Conservation (phyloP, 92 coral and sea anemone species). For the Scolanthus callimorphus region DNA sequence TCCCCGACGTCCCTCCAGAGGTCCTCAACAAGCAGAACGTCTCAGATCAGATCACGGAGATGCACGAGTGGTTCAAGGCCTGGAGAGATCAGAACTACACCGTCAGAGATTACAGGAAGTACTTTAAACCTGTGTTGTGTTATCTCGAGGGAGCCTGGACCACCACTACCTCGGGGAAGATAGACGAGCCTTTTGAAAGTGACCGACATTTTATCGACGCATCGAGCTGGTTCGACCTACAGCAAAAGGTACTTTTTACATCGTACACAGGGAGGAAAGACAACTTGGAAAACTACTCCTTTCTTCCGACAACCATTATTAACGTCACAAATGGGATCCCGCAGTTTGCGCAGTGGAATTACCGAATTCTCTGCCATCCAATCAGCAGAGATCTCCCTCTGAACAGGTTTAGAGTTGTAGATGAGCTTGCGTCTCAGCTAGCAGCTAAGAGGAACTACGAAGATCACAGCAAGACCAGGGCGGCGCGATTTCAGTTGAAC, state of each 20-base stretch:
- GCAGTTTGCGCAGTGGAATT: slow-evolving; percentile 76
- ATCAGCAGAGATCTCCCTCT: slow-evolving; percentile 50
- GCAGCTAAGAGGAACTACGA: slow-evolving; percentile 21
- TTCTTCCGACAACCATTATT: slow-evolving; percentile 82
- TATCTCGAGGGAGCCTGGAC: slow-evolving; percentile 93
- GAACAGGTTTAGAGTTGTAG: slow-evolving; percentile 57
- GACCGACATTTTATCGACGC: slow-evolving; percentile 95
- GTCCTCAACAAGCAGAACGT: slow-evolving; percentile 44
- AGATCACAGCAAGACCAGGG: slow-evolving; percentile 43
- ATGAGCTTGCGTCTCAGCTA: slow-evolving; percentile 49
- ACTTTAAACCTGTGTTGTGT: slow-evolving; percentile 81
- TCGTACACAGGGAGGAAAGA: slow-evolving; percentile 93
- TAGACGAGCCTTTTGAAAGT: slow-evolving; percentile 92
- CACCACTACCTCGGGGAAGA: slow-evolving; percentile 42
- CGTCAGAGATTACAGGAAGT: slow-evolving; percentile 79
- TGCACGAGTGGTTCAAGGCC: slow-evolving; percentile 92
- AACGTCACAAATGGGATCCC: slow-evolving; percentile 68
- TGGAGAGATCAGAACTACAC: slow-evolving; percentile 68
- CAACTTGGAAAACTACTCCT: slow-evolving; percentile 86
- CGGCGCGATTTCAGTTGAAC: slow-evolving; percentile 63
- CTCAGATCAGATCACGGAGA: slow-evolving; percentile 60
- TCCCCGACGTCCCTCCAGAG: slow-evolving; percentile 82
- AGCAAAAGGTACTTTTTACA: slow-evolving; percentile 87
- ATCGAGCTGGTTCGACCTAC: slow-evolving; percentile 79
- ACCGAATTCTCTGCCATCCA: slow-evolving; percentile 70